A percentile compares a stretch with the other conserved stretches of the same genome.
phyloP scores from a whole-genome alignment of 2,113 vertebrate genomes.

The Noctilio leporinus region DNA sequence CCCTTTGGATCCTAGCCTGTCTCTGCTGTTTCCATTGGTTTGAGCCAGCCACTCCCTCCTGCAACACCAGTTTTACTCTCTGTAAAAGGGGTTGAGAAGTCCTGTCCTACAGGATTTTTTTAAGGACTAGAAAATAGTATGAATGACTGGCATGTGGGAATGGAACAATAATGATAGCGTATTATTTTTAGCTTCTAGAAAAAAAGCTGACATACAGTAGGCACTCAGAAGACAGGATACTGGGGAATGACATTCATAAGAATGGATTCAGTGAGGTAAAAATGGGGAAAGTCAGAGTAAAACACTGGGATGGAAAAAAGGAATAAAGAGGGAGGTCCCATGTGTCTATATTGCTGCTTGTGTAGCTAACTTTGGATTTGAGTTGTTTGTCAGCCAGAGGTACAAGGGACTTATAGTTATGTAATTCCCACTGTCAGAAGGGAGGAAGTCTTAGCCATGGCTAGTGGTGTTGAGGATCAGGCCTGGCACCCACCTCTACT shows the following conservation, averaged over 20 bases:
- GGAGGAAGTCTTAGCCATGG: not conserved
- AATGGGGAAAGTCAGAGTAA: not conserved
- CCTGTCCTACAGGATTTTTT: not conserved
- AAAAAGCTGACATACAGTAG: not conserved
- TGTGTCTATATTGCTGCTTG: accelerated
- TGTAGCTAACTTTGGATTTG: not conserved
- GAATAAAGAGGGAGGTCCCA: not conserved
- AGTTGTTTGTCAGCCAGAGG: not conserved
- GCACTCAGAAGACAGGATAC: not conserved
- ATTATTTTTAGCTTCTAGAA: not conserved
- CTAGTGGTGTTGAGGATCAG: not conserved
- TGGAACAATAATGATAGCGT: too few relatives aligned
- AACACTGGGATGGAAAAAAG: not conserved
- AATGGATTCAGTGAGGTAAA: not conserved
- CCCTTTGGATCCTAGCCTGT: accelerated
- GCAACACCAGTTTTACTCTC: not conserved
- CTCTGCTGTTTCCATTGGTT: not conserved
- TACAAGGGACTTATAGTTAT: not conserved
- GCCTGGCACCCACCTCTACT: accelerated
- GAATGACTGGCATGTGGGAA: not conserved
- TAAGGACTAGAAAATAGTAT: not conserved
- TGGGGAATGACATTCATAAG: not conserved
- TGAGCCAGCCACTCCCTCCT: not conserved
- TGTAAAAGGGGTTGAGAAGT: not conserved
- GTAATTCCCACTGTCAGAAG: not conserved